phyloP scores from a whole-genome alignment of 2,797 vertebrate genomes.

The Choloepus didactylus region DNA sequence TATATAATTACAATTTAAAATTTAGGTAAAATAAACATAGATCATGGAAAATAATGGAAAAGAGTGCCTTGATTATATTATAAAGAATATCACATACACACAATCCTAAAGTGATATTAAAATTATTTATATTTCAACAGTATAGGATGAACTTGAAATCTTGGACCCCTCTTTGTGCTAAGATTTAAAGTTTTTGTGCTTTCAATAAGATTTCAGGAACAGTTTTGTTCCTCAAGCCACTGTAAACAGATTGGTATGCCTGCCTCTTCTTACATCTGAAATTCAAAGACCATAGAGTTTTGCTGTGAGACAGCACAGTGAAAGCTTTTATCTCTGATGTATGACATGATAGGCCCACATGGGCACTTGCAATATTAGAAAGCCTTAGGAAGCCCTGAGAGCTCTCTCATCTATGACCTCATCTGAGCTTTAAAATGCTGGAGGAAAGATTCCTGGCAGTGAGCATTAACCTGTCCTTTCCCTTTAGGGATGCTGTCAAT shows the following conservation, averaged over 20 bases:
- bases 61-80: too few species aligned
- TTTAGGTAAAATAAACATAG: too few species aligned
- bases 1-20: too few species aligned
- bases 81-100: too few species aligned
- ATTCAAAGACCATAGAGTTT: neutral
- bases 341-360: neutral
- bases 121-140: neutral
- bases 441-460: neutral
- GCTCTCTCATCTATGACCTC: constrained; percentile 35
- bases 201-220: neutral
- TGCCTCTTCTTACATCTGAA: neutral
- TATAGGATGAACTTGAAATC: neutral
- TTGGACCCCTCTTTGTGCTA: neutral
- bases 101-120: too few species aligned
- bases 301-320: neutral
- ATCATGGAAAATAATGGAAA: too few species aligned
- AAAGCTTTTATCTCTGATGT: constrained; percentile 25
- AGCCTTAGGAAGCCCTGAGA: neutral
- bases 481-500: neutral
- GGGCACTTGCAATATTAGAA: neutral
- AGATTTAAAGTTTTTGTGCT: neutral
- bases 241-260: neutral
- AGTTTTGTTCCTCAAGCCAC: neutral
- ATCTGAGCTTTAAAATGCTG: neutral
- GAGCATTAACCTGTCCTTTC: neutral